A percentile compares a stretch with the other conserved stretches of the same genome.
Conservation (phyloP, 2,888 invertebrate species). For the Eutolmus rufibarbis region DNA sequence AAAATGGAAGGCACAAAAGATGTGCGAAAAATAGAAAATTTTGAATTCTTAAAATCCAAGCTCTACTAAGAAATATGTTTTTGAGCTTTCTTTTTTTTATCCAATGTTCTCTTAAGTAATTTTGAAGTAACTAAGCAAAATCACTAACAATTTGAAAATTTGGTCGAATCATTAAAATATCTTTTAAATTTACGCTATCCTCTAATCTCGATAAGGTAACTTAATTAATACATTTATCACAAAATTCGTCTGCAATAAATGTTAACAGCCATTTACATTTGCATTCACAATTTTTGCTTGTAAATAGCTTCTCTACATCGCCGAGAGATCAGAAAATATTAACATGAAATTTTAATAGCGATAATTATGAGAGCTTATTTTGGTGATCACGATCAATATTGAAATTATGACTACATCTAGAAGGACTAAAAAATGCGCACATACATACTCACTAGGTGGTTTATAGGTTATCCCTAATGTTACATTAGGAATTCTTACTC, state of each 20-base stretch:
- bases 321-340: background rate
- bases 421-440: slow-evolving; percentile 18
- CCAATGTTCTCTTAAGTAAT: background rate
- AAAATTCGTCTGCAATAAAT: background rate
- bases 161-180: background rate
- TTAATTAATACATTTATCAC: background rate
- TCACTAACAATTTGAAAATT: background rate
- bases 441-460: slow-evolving; percentile 35
- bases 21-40: background rate
- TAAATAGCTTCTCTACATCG: background rate
- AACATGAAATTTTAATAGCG: background rate
- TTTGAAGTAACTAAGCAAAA: background rate
- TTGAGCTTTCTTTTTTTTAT: background rate
- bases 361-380: background rate
- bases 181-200: background rate
- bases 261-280: background rate
- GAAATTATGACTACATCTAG: slow-evolving; percentile 27
- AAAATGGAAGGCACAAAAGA: background rate
- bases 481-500: slow-evolving; percentile 14
- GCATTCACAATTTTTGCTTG: background rate
- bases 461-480: slow-evolving; percentile 13
- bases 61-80: background rate
- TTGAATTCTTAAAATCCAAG: background rate
- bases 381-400: background rate
- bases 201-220: background rate